Conservation (phyloP, 2,797 vertebrate genomes). For the Lagodon rhomboides region DNA sequence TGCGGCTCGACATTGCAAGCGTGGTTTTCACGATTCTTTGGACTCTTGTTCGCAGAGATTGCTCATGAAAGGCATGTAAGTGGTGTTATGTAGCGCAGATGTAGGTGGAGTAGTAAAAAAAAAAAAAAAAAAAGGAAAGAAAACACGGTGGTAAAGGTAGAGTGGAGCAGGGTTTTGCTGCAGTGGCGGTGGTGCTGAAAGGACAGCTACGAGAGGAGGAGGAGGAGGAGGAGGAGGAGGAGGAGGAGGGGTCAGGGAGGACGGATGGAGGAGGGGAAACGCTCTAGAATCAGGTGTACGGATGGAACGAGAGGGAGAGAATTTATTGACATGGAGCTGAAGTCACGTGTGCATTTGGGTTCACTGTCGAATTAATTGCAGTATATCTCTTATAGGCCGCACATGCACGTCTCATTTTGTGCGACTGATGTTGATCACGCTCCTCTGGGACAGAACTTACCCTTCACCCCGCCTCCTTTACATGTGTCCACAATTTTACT, state of each 20-base stretch:
- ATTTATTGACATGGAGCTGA: too few relatives aligned
- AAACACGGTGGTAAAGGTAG: constrained; percentile 21
- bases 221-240: constrained; percentile 14
- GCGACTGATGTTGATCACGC: not conserved
- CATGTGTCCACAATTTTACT: not conserved
- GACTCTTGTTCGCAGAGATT: constrained; percentile 17
- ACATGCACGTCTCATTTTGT: not conserved
- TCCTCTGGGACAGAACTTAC: not conserved
- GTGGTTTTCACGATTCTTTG: not conserved
- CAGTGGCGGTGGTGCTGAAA: constrained; percentile 72
- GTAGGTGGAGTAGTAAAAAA: constrained; percentile 13
- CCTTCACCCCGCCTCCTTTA: not conserved
- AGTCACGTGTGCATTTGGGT: not conserved
- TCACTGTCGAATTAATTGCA: constrained; percentile 1
- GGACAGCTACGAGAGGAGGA: constrained; percentile 56
- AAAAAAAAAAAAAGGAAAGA: not conserved
- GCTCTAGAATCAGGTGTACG: constrained; percentile 33
- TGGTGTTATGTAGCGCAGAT: constrained; percentile 14
- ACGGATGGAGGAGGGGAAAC: constrained; percentile 28
- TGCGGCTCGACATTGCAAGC: not conserved
- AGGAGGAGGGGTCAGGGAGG: constrained; percentile 30
- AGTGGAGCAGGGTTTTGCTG: constrained; percentile 61
- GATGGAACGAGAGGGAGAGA: constrained; percentile 15
- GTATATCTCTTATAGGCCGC: not conserved
- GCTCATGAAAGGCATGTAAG: constrained; percentile 12